Evolutionary conservation across 2,113 vertebrate species (phyloP), one percentile per base, ranked within the genome.

Genomic region (Carollia perspicillata): DNA sequence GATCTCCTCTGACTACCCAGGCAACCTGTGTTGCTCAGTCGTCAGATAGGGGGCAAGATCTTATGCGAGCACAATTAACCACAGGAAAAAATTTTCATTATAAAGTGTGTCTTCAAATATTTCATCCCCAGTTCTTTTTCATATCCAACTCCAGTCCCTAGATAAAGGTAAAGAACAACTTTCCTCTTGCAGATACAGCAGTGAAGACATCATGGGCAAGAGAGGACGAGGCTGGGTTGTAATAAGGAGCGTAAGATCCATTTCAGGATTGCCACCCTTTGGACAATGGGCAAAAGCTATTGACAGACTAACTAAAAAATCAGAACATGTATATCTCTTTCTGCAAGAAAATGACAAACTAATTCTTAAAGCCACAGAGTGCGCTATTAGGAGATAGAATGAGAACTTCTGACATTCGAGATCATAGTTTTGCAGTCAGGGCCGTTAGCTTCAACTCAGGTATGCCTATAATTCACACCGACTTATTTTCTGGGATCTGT

Each of bases 121-220:
- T 69, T 91, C n/a, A 53, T 28, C 81, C 69, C n/a, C 12, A 74
- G 37, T 55, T 72, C 8, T 74, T 78, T 93, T 9, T 72, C 60
- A 68, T 18, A 78, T 3, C 11, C 30, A 37, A 0, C 9, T 55
- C 42, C 30, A 40, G 35, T 51, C 16, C 18, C n/a, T 84, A 37
- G 86, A 63, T 26, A 35, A 84, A 79, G 22, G 37, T 49, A 44
- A 93, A 53, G 40, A 44, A 53, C 13, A 80, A 1, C 13, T 69
- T 47, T 75, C 18, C 33, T 78, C 37, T 42, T 60, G 17, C 28
- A 53, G 30, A 51, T 23, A 26, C 14, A 69, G 63, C 90, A 20
- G 8, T 13, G 3, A n/a, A 63, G 78, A 79, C 23, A 58, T 58
- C 3, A 42, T 17, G 23, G 37, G 8, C 6, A 23, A 44, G 44